These are phyloP conservation scores for Anguilla marmorata DNA, from an alignment of 2,797 vertebrate species.

Conservation along the genomic window DNA sequence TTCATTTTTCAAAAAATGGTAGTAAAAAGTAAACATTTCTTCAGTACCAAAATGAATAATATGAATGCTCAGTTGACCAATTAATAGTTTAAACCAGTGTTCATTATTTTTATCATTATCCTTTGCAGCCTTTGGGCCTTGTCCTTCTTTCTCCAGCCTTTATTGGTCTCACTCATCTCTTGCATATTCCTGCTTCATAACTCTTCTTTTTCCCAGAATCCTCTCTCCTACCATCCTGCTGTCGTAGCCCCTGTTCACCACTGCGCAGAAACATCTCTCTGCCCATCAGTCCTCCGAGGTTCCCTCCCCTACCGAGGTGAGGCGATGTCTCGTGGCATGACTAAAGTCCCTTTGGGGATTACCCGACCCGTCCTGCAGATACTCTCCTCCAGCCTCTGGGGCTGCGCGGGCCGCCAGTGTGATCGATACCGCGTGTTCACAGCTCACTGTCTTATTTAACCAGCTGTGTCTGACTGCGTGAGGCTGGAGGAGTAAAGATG, in stretches of 20 bases:
- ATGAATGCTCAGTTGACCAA: background rate
- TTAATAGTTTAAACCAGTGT: too few species aligned
- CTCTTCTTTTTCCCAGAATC: background rate
- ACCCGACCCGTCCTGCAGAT: background rate
- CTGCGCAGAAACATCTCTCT: background rate
- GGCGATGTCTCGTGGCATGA: background rate
- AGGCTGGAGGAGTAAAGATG: conserved; percentile 68
- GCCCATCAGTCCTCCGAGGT: background rate
- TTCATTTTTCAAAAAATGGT: background rate
- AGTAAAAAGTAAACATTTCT: conserved; percentile 1
- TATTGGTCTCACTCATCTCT: background rate
- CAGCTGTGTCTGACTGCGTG: conserved; percentile 70
- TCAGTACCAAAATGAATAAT: background rate
- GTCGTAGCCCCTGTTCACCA: background rate
- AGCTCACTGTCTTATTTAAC: conserved; percentile 69
- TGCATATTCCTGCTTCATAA: background rate
- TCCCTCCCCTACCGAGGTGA: background rate
- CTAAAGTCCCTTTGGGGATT: background rate
- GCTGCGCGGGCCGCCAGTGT: background rate
- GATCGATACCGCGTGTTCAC: conserved; percentile 46
- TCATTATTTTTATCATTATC: background rate
- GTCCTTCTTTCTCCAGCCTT: background rate
- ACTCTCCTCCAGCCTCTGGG: background rate
- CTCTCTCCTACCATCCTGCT: background rate
- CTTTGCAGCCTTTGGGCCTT: background rate